Percentiles rank a stretch among this genome's conserved stretches.
phyloP scores from a whole-genome alignment of 2,888 invertebrate species.

The Plagodis pulveraria region DNA sequence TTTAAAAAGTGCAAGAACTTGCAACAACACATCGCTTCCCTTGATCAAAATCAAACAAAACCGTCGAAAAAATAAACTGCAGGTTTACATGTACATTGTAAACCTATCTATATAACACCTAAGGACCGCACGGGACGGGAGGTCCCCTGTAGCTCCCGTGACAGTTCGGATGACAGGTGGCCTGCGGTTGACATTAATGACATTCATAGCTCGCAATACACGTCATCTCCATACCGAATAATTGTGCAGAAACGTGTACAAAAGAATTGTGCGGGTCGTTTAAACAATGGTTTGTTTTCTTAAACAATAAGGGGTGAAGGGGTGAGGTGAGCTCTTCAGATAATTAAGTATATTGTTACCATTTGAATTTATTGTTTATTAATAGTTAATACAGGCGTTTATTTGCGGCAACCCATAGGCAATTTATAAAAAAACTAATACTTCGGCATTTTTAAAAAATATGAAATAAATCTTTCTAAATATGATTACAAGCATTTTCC shows the following conservation, averaged over 20 bases:
- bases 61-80: too few species aligned
- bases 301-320: slow-evolving; percentile 1
- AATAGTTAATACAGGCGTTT: too few species aligned
- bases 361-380: background rate
- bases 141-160: slow-evolving; percentile 22
- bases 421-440: too few species aligned
- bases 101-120: too few species aligned
- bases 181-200: slow-evolving; percentile 59
- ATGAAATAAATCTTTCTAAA: too few species aligned
- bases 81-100: too few species aligned
- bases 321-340: background rate
- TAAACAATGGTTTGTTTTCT: slow-evolving; percentile 3
- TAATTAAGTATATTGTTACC: background rate
- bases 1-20: too few species aligned
- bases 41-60: too few species aligned
- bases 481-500: too few species aligned
- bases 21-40: too few species aligned
- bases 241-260: slow-evolving; percentile 14
- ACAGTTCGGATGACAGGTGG: slow-evolving; percentile 18
- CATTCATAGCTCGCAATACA: slow-evolving; percentile 46
- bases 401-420: too few species aligned
- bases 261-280: slow-evolving; percentile 10
- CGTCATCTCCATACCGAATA: slow-evolving; percentile 19
- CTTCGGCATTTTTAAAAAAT: too few species aligned
- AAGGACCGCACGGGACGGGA: background rate